phyloP scores from a whole-genome alignment of 1,140 invertebrate species.

The Aphelenchoides fujianensis region DNA sequence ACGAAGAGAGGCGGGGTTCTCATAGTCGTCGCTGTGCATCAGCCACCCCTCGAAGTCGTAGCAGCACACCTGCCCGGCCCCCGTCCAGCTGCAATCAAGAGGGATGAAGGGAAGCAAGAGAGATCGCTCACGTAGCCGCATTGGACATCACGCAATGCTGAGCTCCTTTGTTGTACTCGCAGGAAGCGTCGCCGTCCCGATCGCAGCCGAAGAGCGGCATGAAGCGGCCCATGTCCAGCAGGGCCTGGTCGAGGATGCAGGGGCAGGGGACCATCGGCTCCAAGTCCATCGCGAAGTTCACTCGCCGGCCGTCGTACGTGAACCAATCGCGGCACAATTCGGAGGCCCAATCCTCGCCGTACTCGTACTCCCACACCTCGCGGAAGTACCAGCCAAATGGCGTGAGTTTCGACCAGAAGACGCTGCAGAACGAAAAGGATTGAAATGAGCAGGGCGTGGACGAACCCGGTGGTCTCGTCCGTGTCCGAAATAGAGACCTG shows the following conservation, averaged over 20 bases:
- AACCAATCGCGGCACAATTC: conserved; percentile 82
- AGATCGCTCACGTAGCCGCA: conserved; percentile 74
- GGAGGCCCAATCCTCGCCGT: conserved; percentile 73
- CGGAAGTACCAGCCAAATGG: conserved; percentile 87
- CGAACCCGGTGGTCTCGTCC: conserved; percentile 71
- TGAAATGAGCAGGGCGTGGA: conserved; percentile 72
- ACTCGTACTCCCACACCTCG: conserved; percentile 76
- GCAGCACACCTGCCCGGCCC: conserved; percentile 91
- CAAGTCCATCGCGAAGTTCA: conserved; percentile 52
- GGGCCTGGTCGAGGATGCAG: conserved; percentile 79
- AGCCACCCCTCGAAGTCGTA: conserved; percentile 85
- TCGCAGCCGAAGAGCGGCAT: conserved; percentile 86
- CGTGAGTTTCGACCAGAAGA: conserved; percentile 70
- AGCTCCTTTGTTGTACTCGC: conserved; percentile 80
- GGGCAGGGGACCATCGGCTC: conserved; percentile 73
- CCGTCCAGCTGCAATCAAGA: conserved; percentile 70
- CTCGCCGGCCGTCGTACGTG: conserved; percentile 70
- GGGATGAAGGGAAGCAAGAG: conserved; percentile 1
- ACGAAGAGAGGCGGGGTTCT: conserved; percentile 38
- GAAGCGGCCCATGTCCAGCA: conserved; percentile 69
- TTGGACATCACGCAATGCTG: conserved; percentile 87
- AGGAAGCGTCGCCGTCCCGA: conserved; percentile 81
- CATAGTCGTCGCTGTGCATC: conserved; percentile 86
- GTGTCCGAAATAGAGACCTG: conserved; percentile 33
- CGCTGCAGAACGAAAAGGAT: conserved; percentile 68